Conservation (phyloP, 2,888 invertebrate species). For the Drosophila setosimentum region DNA sequence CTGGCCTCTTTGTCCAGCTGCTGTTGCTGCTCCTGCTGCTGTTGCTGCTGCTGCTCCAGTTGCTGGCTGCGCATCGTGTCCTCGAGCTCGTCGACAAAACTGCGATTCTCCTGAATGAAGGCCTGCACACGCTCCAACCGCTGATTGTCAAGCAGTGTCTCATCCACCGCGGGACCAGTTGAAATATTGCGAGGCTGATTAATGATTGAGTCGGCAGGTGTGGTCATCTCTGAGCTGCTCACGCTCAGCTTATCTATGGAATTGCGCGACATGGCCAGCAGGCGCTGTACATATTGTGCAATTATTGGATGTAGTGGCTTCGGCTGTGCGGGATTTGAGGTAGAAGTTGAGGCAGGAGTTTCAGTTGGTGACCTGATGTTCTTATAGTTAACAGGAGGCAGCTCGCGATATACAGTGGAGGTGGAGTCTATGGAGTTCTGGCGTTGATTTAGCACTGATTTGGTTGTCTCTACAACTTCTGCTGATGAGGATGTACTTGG, state of each 20-base stretch:
- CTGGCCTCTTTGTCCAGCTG: slow-evolving; percentile 52
- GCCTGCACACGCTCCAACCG: slow-evolving; percentile 76
- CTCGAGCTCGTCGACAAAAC: slow-evolving; percentile 82
- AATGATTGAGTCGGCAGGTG: slow-evolving; percentile 86
- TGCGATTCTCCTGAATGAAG: slow-evolving; percentile 83
- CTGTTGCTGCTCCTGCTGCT: slow-evolving; percentile 10
- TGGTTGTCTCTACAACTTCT: neutral
- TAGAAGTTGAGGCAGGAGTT: neutral
- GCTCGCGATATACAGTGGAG: slow-evolving; percentile 81
- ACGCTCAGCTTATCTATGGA: slow-evolving; percentile 86
- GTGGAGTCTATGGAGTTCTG: slow-evolving; percentile 77
- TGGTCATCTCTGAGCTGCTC: slow-evolving; percentile 85
- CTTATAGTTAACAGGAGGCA: slow-evolving; percentile 65
- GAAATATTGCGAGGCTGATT: slow-evolving; percentile 84
- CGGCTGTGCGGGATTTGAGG: neutral
- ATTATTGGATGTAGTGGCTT: slow-evolving; percentile 82
- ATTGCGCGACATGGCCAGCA: slow-evolving; percentile 86
- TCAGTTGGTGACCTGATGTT: slow-evolving; percentile 10
- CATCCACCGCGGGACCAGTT: slow-evolving; percentile 30
- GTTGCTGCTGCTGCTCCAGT: slow-evolving; percentile 21
- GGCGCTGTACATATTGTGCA: slow-evolving; percentile 85
- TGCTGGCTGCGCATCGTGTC: slow-evolving; percentile 68
- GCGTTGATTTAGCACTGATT: neutral
- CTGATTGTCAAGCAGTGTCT: slow-evolving; percentile 35
- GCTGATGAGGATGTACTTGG: slow-evolving; percentile 13